phyloP scores from a whole-genome alignment of 2,113 vertebrate genomes.

The Lasiurus cinereus region DNA sequence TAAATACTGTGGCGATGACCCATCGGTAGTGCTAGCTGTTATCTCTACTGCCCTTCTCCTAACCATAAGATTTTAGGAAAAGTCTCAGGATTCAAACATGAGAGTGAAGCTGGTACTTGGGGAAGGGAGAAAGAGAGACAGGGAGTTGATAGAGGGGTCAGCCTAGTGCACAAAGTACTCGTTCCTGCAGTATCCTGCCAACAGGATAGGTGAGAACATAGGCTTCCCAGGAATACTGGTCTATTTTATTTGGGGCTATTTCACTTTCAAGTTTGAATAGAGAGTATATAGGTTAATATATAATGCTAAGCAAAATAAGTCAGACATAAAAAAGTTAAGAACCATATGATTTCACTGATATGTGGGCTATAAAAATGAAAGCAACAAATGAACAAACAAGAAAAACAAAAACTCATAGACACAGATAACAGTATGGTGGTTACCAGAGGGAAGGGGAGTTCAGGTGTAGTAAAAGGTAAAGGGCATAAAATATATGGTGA shows the following conservation, averaged over 20 bases:
- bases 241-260: neutral
- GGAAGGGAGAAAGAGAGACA: no score
- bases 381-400: neutral
- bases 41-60: neutral
- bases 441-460: neutral
- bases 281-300: neutral
- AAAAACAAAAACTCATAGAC: neutral
- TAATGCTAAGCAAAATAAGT: neutral
- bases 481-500: neutral
- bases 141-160: neutral
- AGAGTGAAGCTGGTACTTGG: neutral
- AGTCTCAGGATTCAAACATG: neutral
- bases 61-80: neutral
- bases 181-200: neutral
- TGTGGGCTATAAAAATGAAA: neutral
- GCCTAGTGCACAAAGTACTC: rapidly evolving
- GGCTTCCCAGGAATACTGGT: neutral
- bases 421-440: neutral
- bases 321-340: neutral
- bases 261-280: neutral
- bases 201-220: neutral
- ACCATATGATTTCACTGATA: neutral
- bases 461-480: neutral
- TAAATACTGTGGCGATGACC: neutral
- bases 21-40: neutral